Percentiles rank a stretch among this genome's conserved stretches.
Conservation (phyloP, 2,113 vertebrate species). For the Malurus cyaneus region DNA sequence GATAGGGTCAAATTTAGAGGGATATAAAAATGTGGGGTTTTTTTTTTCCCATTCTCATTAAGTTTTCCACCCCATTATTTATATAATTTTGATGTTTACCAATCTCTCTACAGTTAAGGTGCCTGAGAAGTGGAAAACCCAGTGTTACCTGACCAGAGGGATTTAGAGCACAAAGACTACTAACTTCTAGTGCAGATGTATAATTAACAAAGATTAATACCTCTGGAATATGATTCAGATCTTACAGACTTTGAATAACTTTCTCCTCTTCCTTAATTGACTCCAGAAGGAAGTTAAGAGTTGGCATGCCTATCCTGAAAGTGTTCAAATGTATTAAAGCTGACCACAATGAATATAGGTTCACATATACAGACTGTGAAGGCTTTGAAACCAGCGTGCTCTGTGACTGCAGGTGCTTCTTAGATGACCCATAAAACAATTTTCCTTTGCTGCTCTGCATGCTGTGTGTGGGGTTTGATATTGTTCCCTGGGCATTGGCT, state of each 20-base stretch:
- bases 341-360: not conserved
- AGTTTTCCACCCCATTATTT: not conserved
- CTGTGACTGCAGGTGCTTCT: not conserved
- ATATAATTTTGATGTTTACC: not conserved
- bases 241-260: not conserved
- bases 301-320: accelerated
- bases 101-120: not conserved
- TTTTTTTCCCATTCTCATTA: not conserved
- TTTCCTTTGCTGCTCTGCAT: not conserved
- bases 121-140: not conserved
- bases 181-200: not conserved
- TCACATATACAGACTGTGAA: not conserved
- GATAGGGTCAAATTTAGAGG: not conserved
- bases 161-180: not conserved
- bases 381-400: not conserved
- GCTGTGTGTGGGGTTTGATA: accelerated
- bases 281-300: not conserved
- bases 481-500: not conserved
- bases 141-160: not conserved
- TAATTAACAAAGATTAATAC: not conserved
- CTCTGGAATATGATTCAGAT: not conserved
- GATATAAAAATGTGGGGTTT: accelerated
- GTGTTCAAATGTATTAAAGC: not conserved
- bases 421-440: not conserved
- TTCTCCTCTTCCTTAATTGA: not conserved